Evolutionary conservation across 2,797 vertebrate species (phyloP).

Genomic region (Megaceryle alcyon): DNA sequence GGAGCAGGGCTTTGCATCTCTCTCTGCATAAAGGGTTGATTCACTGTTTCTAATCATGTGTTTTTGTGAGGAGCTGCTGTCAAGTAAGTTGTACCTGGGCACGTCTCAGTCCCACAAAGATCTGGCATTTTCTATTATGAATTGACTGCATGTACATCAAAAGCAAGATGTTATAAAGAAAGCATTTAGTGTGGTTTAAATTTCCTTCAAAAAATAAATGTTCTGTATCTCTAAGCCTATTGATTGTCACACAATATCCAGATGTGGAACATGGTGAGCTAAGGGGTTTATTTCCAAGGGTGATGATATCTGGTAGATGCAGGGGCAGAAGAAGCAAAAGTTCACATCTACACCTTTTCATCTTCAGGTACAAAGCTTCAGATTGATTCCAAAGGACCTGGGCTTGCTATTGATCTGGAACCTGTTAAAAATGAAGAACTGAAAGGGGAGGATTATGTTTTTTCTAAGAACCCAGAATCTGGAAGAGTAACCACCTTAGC

Average conservation of each 20-base stretch:
- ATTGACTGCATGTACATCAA: not conserved
- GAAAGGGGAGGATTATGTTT: not conserved
- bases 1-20: not conserved
- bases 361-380: conserved; percentile 44
- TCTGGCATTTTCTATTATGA: not conserved
- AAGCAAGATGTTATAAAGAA: not conserved
- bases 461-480: not conserved
- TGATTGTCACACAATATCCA: not conserved
- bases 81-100: not conserved
- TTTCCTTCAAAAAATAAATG: not conserved
- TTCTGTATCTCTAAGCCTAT: not conserved
- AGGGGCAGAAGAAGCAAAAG: not conserved
- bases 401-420: conserved; percentile 45
- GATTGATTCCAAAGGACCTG: not conserved
- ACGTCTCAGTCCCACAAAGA: not conserved
- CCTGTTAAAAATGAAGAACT: conserved; percentile 19
- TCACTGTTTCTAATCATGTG: not conserved
- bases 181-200: not conserved
- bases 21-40: not conserved
- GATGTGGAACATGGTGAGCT: not conserved
- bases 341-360: not conserved
- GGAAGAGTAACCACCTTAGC: not conserved
- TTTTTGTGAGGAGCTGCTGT: not conserved
- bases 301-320: not conserved
- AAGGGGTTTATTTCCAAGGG: not conserved